Evolutionary conservation across 2,113 vertebrate species (phyloP), one percentile per base, ranked within the genome.

Genomic region (Platichthys stellatus): DNA sequence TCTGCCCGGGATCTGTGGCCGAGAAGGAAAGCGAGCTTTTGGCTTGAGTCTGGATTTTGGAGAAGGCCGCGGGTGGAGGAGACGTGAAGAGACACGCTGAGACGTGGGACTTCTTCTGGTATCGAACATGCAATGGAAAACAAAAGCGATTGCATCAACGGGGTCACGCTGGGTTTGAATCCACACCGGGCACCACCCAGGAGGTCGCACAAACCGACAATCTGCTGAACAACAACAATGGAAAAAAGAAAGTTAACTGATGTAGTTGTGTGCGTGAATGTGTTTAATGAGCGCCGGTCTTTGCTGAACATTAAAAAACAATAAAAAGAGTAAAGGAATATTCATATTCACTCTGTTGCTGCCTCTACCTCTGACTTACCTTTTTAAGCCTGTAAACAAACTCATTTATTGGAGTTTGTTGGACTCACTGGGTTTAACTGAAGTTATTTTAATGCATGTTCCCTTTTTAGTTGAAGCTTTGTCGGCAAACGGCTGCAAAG

Each of bases 1-100:
- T 71, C 69, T 75, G 74, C 68, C 83, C 80, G 21, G 86, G 75
- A 57, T 76, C 78, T 86, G 89, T 0, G 85, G 82, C 76, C 49
- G 69, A 67, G 69, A 60, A 71, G 76, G 49, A 49, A 71, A 80
- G 71, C 0, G 38, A 79, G 67, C 63, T 12, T 20, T 58, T 86
- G 83, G 84, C 72, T 86, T 35, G 53, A 23, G 20, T 83, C 43
- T 58, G 77, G 82, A 66, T 82, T 75, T 24, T 71, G 74, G 63
- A 13, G 76, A n/a, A 31, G 76, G 51, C 5, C 4, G 53, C n/a
- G 81, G 82, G 76, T 0, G 49, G 75, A 85, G 21, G 66, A 83
- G 80, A 79, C 79, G 6, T 53, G 80, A 82, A 43, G 81, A 61
- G 77, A 66, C 24, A 43, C 18, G 69, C 65, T 67, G 75, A 74